Conservation (phyloP, 2,113 vertebrate species). For the Toxostoma redivivum region DNA sequence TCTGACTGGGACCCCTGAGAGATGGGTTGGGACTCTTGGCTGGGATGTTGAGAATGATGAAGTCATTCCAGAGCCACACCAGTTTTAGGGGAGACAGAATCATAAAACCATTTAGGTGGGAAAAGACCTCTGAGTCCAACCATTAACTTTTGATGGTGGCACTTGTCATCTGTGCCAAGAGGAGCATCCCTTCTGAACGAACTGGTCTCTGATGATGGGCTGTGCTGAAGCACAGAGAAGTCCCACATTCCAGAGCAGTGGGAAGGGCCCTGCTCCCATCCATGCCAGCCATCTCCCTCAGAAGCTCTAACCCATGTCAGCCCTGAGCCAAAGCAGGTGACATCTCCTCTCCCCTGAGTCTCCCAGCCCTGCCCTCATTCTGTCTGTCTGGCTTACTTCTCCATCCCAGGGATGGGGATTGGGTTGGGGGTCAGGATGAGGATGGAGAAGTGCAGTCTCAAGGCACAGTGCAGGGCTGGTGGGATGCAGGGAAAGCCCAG, state of each 20-base stretch:
- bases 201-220: neutral
- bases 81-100: neutral
- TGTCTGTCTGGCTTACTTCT: rapidly evolving
- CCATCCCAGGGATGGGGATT: rapidly evolving
- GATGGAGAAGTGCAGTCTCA: neutral
- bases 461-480: neutral
- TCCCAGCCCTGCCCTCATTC: neutral
- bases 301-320: neutral
- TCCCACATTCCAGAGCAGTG: neutral
- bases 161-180: neutral
- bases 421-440: neutral
- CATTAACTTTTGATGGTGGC: neutral
- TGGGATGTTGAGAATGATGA: rapidly evolving
- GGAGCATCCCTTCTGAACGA: neutral
- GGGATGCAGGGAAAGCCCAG: neutral
- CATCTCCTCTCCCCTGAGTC: neutral
- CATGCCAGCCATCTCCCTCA: rapidly evolving
- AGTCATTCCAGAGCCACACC: neutral
- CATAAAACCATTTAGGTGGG: neutral
- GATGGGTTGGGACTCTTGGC: neutral
- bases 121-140: neutral
- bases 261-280: neutral
- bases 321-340: neutral
- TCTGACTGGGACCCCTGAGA: neutral
- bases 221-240: rapidly evolving